Base-by-base conservation (phyloP, 2,797 vertebrate genomes). In the Onychomys torridus region DNA sequence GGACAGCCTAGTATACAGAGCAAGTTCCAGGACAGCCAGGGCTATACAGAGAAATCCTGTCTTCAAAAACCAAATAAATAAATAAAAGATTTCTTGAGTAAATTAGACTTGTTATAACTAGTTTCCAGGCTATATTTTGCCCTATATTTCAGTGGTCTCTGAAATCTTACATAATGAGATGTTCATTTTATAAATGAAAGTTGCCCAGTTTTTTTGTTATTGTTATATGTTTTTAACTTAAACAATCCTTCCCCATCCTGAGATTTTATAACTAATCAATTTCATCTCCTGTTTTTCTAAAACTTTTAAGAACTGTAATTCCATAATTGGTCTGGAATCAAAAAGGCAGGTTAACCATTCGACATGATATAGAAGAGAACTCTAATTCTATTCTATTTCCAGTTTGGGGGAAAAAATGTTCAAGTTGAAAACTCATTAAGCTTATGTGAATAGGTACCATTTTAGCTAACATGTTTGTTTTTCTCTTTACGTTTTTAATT, bases 401-500 rank as follows among this genome's bases (percentile, higher is more conserved):
- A 91, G 73, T 14, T 89, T 84, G 27, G 63, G 63, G 63, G 63
- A 92, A 59, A 93, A 95, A 86, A 95, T 76, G 11, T 90, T 97
- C 94, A 96, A 89, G 34, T 87, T 95, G 82, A 73, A 95, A 94
- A 78, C 59, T 71, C 88, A 91, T 86, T 91, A 94, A 92, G 78
- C 91, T 88, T 65, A 71, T 57, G 75, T 59, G 88, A 82, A 40
- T 49, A 94, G 46, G 84, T 83, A 92, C 25, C 52, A 61, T 97
- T 96, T 96, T 76, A 91, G 61, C 34, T 88, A 94, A 92, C n/a
- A 63, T 61, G 52, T 77, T 97, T 91, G 57, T 69, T 96, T 91
- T 91, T 89, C 43, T 73, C 82, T 91, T 95, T 85, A 85, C 90
- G 86, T 78, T 94, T 95, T 96, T 90, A 94, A 97, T 96, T 97